phyloP scores from a whole-genome alignment of 2,113 vertebrate genomes.

The Nymphicus hollandicus region DNA sequence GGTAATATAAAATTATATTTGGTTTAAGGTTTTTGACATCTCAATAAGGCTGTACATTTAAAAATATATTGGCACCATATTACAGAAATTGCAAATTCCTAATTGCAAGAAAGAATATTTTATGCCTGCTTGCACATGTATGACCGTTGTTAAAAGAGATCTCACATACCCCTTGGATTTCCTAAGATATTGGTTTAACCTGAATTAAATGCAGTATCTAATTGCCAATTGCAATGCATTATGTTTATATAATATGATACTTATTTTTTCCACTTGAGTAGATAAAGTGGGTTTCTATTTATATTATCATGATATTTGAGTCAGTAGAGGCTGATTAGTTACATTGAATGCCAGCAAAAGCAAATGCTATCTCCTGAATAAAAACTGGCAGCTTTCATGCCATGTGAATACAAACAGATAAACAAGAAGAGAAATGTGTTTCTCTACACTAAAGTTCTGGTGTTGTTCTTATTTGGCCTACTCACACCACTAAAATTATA shows the following conservation, averaged over 20 bases:
- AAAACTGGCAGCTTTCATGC: conserved; percentile 23
- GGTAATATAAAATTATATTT: conserved; percentile 12
- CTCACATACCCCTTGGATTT: not conserved
- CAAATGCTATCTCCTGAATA: conserved; percentile 27
- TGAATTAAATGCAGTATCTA: conserved; percentile 50
- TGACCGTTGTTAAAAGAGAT: not conserved
- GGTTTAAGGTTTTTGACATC: not conserved
- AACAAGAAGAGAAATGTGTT: not conserved
- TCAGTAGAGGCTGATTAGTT: conserved; percentile 48
- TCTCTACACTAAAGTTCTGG: not conserved
- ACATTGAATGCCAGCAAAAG: conserved; percentile 32
- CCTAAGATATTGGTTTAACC: conserved; percentile 25
- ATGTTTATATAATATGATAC: conserved; percentile 69
- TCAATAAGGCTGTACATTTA: not conserved
- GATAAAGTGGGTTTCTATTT: conserved; percentile 64
- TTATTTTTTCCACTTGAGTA: conserved; percentile 64
- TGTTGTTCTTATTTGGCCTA: not conserved
- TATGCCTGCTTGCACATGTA: not conserved
- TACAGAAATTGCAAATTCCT: conserved; percentile 16
- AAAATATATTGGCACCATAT: not conserved
- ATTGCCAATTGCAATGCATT: conserved; percentile 57
- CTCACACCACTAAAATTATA: not conserved
- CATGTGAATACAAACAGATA: not conserved
- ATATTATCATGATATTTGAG: conserved; percentile 57
- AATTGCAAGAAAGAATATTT: conserved; percentile 21